phyloP scores from a whole-genome alignment of 2,113 vertebrate species.

The Ciconia stormi region DNA sequence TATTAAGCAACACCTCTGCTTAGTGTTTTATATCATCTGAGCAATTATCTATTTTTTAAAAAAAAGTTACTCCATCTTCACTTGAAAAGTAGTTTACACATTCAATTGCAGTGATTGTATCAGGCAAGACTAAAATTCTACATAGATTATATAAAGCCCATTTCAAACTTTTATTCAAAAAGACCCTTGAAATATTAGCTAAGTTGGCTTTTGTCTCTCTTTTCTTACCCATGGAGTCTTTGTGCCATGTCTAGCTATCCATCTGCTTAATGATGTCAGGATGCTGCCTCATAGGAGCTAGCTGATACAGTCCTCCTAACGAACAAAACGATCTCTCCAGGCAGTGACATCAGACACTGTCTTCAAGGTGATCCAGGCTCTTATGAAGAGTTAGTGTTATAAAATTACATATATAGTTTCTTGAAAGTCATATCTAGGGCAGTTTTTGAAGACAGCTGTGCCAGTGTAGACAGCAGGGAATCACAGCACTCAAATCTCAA shows the following conservation, averaged over 20 bases:
- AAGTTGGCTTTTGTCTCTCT: slow-evolving; percentile 13
- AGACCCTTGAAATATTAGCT: not conserved
- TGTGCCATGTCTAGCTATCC: not conserved
- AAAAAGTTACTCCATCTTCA: not conserved
- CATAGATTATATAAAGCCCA: not conserved
- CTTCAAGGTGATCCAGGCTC: slow-evolving; percentile 42
- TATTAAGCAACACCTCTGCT: not conserved
- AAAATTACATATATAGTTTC: not conserved
- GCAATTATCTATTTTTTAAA: not conserved
- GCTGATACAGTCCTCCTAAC: slow-evolving; percentile 14
- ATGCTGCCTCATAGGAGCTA: not conserved
- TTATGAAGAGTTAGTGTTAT: slow-evolving; percentile 16
- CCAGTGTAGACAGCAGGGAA: slow-evolving; percentile 27
- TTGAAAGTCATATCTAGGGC: slow-evolving; percentile 43
- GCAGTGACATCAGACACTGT: slow-evolving; percentile 36
- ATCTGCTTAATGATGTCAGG: slow-evolving; percentile 9
- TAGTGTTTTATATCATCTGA: not conserved
- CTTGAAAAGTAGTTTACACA: not conserved
- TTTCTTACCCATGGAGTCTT: not conserved
- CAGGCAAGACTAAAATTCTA: not conserved
- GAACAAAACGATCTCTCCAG: slow-evolving; percentile 36
- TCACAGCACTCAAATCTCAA: slow-evolving; percentile 1
- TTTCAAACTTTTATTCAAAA: not conserved
- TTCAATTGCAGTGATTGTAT: not conserved
- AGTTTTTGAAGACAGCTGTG: slow-evolving; percentile 36